Evolutionary conservation across 2,797 vertebrate genomes (phyloP).

Genomic region (Decapterus maruadsi): DNA sequence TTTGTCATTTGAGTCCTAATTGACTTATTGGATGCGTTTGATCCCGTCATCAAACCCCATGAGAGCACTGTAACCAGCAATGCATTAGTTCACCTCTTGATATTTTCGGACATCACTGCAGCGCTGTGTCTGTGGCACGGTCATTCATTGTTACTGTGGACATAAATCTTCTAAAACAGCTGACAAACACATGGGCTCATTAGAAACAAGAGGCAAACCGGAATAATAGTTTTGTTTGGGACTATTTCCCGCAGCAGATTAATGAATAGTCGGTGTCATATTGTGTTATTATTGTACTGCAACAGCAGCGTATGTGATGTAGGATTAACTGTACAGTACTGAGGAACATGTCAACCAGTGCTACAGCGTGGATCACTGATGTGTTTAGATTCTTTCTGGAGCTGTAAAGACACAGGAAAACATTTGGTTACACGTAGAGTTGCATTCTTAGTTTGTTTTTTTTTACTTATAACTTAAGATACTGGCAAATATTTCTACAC

Average conservation of each 20-base stretch:
- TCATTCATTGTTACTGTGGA: background rate
- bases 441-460: background rate
- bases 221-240: background rate
- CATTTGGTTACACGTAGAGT: background rate
- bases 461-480: background rate
- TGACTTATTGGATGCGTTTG: background rate
- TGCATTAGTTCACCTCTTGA: background rate
- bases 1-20: background rate
- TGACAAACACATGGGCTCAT: background rate
- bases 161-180: background rate
- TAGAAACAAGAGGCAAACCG: background rate
- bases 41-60: background rate
- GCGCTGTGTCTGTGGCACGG: background rate
- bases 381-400: slow-evolving; percentile 10
- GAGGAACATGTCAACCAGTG: slow-evolving; percentile 2
- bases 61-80: background rate
- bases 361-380: background rate
- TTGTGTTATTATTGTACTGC: background rate
- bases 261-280: background rate
- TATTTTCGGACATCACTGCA: background rate
- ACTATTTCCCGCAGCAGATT: background rate
- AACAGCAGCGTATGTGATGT: too few species aligned
- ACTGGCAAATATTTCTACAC: background rate
- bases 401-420: slow-evolving; percentile 1
- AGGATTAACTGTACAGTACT: too few species aligned